Evolutionary conservation across 2,888 invertebrate genomes (phyloP), one percentile per base, ranked within the genome.

Genomic region (Folsomia candida): DNA sequence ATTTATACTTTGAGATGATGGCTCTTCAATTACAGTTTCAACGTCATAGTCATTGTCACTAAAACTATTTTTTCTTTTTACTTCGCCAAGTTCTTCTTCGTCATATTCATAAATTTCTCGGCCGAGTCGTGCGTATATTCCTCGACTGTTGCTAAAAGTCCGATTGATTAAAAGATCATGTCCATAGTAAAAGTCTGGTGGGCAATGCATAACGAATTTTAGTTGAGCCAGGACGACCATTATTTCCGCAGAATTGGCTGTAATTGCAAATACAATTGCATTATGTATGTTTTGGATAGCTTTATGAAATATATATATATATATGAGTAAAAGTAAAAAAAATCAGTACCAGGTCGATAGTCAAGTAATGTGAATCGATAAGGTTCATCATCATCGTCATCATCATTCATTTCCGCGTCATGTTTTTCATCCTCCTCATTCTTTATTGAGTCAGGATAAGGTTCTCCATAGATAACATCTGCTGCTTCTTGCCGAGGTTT

Each of bases 151-250:
- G 4, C 14, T 20, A 54, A 54, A 54, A 14, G 54, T 6, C 4
- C 18, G 37, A 47, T 47, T 14, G 24, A 29, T 47, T 9, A 22
- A 6, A 11, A 64, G 2, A 26, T 47, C 63, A 64, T 64, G 63
- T 37, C 63, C 63, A 24, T 47, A 20, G 51, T 64, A 64, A 18
- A 51, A 29, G 24, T 64, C 63, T 47, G 37, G 22, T 24, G 63
- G 51, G 24, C 20, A 37, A 6, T 20, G 22, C 18, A 64, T 28
- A 24, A 64, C 63, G 25, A 64, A 47, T 64, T 51, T 64, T 37
- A 64, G 25, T 25, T 51, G 51, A 4, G 28, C 3, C 47, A 64
- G n/a, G 14, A 11, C 25, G 2, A 64, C 63, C 63, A 64, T 64
- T 29, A 29, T 47, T 18, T 64, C 63, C 51, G 22, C 20, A 29